Percentiles rank a stretch among this genome's conserved stretches.
Conservation (phyloP, 2,888 invertebrate genomes). For the Apomyelois bistriatella region DNA sequence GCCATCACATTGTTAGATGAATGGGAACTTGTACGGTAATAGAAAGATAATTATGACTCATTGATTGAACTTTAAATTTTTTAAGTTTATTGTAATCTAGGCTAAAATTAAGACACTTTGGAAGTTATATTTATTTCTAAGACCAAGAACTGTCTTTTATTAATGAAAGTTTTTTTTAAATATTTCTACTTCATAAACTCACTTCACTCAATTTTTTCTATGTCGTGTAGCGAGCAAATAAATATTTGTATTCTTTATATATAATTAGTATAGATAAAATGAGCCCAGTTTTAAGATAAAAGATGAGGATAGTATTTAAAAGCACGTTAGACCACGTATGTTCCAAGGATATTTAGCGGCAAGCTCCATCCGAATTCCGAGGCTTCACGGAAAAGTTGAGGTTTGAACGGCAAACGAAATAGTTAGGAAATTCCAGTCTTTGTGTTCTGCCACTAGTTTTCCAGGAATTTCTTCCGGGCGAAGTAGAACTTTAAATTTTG, state of each 20-base stretch:
- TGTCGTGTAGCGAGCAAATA: no score
- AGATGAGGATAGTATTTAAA: neutral
- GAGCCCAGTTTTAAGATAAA: neutral
- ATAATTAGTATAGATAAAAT: no score
- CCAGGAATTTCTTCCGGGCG: neutral
- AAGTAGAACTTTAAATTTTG: conserved; percentile 4
- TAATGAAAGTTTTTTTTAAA: no score
- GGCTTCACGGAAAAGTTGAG: neutral
- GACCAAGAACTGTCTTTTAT: no score
- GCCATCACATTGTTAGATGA: neutral
- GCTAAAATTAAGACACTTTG: no score
- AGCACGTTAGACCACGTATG: neutral
- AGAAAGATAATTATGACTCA: no score
- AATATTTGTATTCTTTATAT: no score
- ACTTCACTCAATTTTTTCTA: no score
- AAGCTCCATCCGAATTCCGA: neutral
- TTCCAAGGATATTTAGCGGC: neutral
- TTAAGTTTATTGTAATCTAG: no score
- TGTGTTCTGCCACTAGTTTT: conserved; percentile 2
- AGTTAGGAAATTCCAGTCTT: neutral
- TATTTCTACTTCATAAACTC: no score
- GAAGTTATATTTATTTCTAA: no score
- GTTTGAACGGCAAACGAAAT: conserved; percentile 5
- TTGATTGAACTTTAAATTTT: no score
- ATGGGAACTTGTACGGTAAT: neutral